Conservation (phyloP, 2,888 invertebrate species). For the Epistrophe eligans region DNA sequence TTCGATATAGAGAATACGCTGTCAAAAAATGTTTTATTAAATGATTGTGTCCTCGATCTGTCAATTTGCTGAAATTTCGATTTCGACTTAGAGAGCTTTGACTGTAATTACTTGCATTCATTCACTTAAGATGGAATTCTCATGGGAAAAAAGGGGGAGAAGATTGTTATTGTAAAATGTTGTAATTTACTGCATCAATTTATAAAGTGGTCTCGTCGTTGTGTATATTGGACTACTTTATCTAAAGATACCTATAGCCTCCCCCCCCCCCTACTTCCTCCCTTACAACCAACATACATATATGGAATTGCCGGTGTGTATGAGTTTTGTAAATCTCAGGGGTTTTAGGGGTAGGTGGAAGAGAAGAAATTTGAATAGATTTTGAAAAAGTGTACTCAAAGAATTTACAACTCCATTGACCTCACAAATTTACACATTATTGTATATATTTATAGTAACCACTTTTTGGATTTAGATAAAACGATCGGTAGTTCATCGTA, state of each 20-base stretch:
- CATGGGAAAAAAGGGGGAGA: conserved; percentile 16
- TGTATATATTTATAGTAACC: conserved; percentile 33
- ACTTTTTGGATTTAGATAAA: conserved; percentile 10
- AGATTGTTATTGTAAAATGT: conserved; percentile 51
- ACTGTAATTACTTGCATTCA: neutral
- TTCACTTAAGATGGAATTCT: neutral
- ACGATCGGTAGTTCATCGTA: neutral
- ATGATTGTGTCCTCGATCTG: too few relatives aligned
- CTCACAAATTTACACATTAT: conserved; percentile 47
- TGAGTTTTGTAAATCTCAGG: neutral
- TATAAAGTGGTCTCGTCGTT: conserved; percentile 60
- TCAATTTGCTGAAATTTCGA: too few relatives aligned
- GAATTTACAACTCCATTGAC: conserved; percentile 71
- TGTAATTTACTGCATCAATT: conserved; percentile 68
- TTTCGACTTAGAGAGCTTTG: neutral
- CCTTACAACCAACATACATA: neutral
- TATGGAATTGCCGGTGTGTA: neutral
- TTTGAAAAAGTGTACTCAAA: conserved; percentile 54
- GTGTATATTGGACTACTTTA: conserved; percentile 8
- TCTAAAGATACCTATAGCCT: conserved; percentile 1
- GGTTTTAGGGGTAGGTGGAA: neutral
- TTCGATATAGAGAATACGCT: too few relatives aligned
- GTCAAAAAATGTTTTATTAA: too few relatives aligned
- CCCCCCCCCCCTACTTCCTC: neutral
- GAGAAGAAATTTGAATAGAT: conserved; percentile 47